Conservation (phyloP, 1,140 invertebrate species). For the Aradophagus sp. region DNA sequence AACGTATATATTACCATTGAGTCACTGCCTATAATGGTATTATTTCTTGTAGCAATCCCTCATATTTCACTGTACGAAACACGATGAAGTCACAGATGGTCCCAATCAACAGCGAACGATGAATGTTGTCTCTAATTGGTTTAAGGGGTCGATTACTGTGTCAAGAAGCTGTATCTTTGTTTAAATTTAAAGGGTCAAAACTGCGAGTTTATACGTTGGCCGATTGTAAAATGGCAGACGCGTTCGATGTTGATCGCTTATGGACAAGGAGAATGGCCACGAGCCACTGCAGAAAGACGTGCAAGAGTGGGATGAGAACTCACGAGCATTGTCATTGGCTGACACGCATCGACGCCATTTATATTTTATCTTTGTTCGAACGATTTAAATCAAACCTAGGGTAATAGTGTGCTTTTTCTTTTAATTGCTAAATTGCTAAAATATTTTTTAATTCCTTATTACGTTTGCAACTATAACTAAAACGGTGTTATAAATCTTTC, state of each 20-base stretch:
- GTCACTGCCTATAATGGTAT: constrained; percentile 38
- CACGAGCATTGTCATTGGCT: constrained; percentile 1
- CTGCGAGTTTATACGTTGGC: neutral
- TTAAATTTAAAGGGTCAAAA: constrained; percentile 12
- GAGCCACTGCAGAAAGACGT: neutral
- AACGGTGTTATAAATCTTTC: no score
- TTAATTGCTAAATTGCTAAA: no score
- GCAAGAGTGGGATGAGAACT: constrained; percentile 5
- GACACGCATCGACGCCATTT: neutral
- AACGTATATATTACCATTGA: constrained; percentile 49
- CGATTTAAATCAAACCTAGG: no score
- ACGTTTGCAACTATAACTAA: no score
- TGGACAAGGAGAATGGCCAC: constrained; percentile 13
- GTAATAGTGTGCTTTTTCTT: no score
- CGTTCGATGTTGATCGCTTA: constrained; percentile 5
- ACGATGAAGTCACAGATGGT: neutral
- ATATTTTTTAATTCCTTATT: no score
- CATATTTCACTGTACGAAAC: constrained; percentile 5
- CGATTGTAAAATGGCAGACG: constrained; percentile 39
- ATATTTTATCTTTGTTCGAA: no score
- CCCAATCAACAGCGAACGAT: no score
- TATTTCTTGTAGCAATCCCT: constrained; percentile 21
- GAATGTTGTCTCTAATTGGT: no score
- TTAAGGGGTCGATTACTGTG: no score
- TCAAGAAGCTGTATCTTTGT: neutral